These are phyloP conservation scores for Etheostoma spectabile DNA, from an alignment of 2,113 vertebrate species.

Conservation along the genomic window DNA sequence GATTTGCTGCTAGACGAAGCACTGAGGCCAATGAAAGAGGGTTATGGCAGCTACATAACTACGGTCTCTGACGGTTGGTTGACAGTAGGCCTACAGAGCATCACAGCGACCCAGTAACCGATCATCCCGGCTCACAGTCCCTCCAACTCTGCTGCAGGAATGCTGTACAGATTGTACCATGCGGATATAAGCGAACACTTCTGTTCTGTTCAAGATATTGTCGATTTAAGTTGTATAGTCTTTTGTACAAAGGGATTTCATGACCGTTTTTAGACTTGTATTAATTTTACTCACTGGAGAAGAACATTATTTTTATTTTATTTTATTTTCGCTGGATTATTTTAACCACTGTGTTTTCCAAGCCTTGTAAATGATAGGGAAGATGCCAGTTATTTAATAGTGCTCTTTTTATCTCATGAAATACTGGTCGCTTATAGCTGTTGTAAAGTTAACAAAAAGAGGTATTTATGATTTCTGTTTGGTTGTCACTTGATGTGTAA, in stretches of 20 bases:
- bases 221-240: conserved; percentile 89
- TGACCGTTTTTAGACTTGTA: conserved; percentile 82
- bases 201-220: conserved; percentile 82
- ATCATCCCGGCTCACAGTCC: conserved; percentile 66
- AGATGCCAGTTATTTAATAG: conserved; percentile 88
- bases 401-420: conserved; percentile 80
- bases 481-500: conserved; percentile 86
- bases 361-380: conserved; percentile 84
- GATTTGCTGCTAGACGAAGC: conserved; percentile 86
- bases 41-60: conserved; percentile 82
- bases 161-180: conserved; percentile 85
- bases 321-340: conserved; percentile 89
- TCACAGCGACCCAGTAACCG: conserved; percentile 57
- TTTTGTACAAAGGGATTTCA: conserved; percentile 88
- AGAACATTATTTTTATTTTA: conserved; percentile 79
- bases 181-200: conserved; percentile 73
- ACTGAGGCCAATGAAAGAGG: conserved; percentile 81
- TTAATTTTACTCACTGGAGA: conserved; percentile 96
- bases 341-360: conserved; percentile 94
- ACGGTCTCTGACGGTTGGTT: conserved; percentile 65
- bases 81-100: conserved; percentile 56
- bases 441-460: conserved; percentile 89
- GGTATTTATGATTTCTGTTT: conserved; percentile 87
- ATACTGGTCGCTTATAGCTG: conserved; percentile 83
- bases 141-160: conserved; percentile 75